Base-by-base conservation (phyloP, 2,888 invertebrate species). In the Biston betularia region DNA sequence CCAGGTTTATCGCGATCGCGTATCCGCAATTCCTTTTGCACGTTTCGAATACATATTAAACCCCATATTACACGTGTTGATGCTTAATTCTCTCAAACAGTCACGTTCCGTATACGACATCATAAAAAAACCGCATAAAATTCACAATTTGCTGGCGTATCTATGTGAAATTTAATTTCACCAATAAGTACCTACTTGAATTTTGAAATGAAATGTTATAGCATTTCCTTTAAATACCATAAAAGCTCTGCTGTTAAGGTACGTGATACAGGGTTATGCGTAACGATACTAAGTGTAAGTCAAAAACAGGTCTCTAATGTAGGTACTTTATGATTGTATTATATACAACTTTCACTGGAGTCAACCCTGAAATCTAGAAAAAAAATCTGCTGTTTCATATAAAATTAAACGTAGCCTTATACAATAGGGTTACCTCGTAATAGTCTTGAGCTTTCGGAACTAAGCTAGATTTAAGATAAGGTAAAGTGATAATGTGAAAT, bases 171-270 rank as follows among this genome's bases (percentile, higher is more conserved):
- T 73, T 65, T 65, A 69, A 71, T 71, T 68, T 62, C 40, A 58
- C 69, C 62, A 66, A 69, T 72, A 70, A 65, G 70, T 53, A 65
- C 52, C 61, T 53, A 65, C 52, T 63, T 65, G 59, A 66, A 70
- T 61, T 58, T 68, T 71, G 63, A 64, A 70, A 71, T 70, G 73
- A 67, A 71, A 69, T 82, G 77, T 75, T 82, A 24, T 80, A 68
- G 14, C 69, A 70, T 80, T 83, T 82, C 78, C 79, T 78, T 77
- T 24, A 56, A 55, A 60, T 78, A 78, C 71, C 14, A 45, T 75
- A 79, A 75, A 75, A 75, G 74, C 75, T 34, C 5, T 33, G 24
- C 12, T 5, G 49, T 24, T 24, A 11, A 3, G 33, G 49, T 11
- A 33, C 11, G 1, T 24, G 24, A 24, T 24, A 24, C 24, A 24